Evolutionary conservation across 2,113 vertebrate species (phyloP).

Genomic region (Plectropomus leopardus): DNA sequence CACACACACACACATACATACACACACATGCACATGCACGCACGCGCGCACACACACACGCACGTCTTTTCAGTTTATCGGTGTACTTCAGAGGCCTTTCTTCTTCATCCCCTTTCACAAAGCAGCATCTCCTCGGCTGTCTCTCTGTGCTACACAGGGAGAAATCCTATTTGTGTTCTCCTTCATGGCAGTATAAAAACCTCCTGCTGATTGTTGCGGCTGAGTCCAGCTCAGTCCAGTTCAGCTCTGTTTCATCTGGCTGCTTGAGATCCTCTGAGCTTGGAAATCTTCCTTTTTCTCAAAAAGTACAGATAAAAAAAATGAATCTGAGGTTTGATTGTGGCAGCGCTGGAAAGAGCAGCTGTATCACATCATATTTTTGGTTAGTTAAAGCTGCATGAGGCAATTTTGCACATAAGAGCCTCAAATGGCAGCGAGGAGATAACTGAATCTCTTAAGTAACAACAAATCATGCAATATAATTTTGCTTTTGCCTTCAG

Average conservation of each 20-base stretch:
- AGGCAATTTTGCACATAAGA: slow-evolving; percentile 28
- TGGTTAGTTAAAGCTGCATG: slow-evolving; percentile 13
- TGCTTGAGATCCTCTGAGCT: slow-evolving; percentile 21
- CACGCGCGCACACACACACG: too few species aligned
- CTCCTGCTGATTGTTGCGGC: neutral
- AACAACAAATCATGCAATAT: neutral
- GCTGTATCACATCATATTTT: slow-evolving; percentile 9
- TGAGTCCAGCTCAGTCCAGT: slow-evolving; percentile 55
- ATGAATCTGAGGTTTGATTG: slow-evolving; percentile 9
- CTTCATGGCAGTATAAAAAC: slow-evolving; percentile 32
- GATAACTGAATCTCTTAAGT: neutral
- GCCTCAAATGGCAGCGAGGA: slow-evolving; percentile 4
- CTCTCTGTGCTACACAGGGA: neutral
- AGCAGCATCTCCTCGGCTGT: slow-evolving; percentile 21
- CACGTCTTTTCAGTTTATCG: slow-evolving; percentile 47
- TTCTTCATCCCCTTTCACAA: slow-evolving; percentile 19
- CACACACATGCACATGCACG: too few species aligned
- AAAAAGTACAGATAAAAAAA: slow-evolving; percentile 5
- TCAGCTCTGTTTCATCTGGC: slow-evolving; percentile 37
- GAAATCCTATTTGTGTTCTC: slow-evolving; percentile 49
- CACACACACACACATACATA: too few species aligned
- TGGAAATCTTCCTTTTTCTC: slow-evolving; percentile 23
- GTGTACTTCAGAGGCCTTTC: slow-evolving; percentile 35
- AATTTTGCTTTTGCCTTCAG: neutral
- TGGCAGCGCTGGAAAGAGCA: neutral